Percentiles rank a stretch among this genome's conserved stretches.
These are phyloP conservation scores for Therioaphis trifolii DNA, from an alignment of 2,888 invertebrate species.

Conservation along the genomic window DNA sequence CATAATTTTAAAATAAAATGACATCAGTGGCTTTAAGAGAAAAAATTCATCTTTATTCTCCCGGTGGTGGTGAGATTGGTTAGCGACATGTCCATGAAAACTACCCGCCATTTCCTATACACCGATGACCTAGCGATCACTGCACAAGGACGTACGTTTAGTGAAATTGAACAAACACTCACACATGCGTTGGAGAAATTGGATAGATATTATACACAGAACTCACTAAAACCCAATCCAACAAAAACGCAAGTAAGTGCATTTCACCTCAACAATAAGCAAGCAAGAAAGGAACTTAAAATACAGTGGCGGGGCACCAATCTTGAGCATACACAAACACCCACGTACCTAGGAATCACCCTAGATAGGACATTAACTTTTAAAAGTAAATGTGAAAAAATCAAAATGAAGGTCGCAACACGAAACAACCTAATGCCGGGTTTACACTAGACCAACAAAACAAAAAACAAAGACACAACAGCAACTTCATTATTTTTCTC, in stretches of 20 bases:
- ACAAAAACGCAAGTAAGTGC: constrained; percentile 33
- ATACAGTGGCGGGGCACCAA: constrained; percentile 12
- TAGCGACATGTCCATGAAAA: too few relatives aligned
- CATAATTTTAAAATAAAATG: too few relatives aligned
- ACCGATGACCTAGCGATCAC: constrained; percentile 37
- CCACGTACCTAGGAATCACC: constrained; percentile 20
- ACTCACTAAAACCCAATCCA: constrained; percentile 53
- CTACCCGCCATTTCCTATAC: constrained; percentile 29
- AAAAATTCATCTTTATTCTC: too few relatives aligned
- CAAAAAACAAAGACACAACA: too few relatives aligned
- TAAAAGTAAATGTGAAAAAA: constrained; percentile 13
- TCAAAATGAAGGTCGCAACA: constrained; percentile 16
- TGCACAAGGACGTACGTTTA: constrained; percentile 38
- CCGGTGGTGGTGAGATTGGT: too few relatives aligned
- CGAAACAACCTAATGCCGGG: not conserved
- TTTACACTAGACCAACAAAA: too few relatives aligned
- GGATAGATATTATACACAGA: constrained; percentile 35
- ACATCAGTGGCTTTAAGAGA: too few relatives aligned
- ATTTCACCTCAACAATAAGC: constrained; percentile 26
- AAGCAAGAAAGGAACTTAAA: constrained; percentile 32
- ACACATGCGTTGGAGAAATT: constrained; percentile 39
- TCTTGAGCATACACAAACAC: constrained; percentile 15
- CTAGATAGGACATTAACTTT: constrained; percentile 10
- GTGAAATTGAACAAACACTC: constrained; percentile 55
- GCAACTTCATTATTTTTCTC: too few relatives aligned